Conservation (phyloP, 2,113 vertebrate genomes). For the Cyanocitta stelleri region DNA sequence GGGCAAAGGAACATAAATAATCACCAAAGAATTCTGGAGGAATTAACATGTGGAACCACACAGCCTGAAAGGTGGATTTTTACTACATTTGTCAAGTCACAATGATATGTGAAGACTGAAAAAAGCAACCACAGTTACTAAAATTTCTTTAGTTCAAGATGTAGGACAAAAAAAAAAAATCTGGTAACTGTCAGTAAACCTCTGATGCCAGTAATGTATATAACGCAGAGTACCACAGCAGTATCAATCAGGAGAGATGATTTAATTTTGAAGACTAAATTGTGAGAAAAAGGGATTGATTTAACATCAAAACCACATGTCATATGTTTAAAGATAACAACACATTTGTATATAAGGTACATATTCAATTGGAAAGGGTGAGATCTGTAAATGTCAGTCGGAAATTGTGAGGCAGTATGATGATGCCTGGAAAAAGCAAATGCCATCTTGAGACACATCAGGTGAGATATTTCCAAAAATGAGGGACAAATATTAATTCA, state of each 20-base stretch:
- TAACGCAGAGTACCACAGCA: neutral
- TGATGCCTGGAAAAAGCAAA: neutral
- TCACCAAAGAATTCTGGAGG: neutral
- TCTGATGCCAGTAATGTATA: neutral
- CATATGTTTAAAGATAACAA: neutral
- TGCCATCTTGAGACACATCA: neutral
- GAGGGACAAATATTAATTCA: neutral
- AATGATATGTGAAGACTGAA: neutral
- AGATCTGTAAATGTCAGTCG: neutral
- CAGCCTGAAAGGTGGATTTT: neutral
- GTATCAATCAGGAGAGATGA: neutral
- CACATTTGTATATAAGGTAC: neutral
- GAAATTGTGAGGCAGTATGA: neutral
- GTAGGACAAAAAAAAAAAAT: neutral
- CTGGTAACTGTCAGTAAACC: neutral
- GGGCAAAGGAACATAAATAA: constrained; percentile 38
- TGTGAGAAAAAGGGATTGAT: neutral
- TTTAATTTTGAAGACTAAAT: neutral
- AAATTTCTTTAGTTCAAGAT: neutral
- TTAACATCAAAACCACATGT: neutral
- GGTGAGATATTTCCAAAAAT: neutral
- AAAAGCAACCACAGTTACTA: neutral
- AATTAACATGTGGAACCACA: neutral
- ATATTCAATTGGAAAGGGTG: neutral
- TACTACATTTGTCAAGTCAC: neutral